phyloP scores from a whole-genome alignment of 2,113 vertebrate genomes.

The Semnopithecus entellus region DNA sequence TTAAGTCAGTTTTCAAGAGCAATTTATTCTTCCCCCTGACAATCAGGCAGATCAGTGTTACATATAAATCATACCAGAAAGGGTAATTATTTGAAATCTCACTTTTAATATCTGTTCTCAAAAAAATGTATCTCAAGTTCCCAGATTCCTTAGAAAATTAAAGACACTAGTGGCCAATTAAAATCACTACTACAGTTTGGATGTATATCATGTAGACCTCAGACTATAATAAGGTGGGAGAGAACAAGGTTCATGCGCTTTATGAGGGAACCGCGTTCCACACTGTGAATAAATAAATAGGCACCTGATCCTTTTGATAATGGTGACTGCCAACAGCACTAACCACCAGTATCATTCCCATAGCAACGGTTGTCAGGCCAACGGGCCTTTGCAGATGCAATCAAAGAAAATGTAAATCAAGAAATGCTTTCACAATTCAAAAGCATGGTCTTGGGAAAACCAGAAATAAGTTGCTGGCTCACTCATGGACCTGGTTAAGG shows the following conservation, averaged over 20 bases:
- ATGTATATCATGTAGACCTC: neutral
- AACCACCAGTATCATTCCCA: constrained; percentile 43
- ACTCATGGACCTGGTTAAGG: neutral
- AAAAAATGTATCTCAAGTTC: constrained; percentile 21
- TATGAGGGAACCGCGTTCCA: neutral
- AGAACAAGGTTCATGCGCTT: neutral
- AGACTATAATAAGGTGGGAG: neutral
- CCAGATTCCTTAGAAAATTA: constrained; percentile 32
- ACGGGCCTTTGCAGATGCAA: constrained; percentile 12
- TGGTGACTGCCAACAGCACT: neutral
- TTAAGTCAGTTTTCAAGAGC: neutral
- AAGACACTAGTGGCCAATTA: neutral
- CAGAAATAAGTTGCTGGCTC: constrained; percentile 13
- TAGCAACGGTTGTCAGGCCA: constrained; percentile 20
- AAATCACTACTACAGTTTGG: neutral
- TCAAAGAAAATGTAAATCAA: constrained; percentile 21
- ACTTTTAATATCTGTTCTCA: constrained; percentile 34
- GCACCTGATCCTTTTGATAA: constrained; percentile 33
- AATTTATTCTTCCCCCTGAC: neutral
- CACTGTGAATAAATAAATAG: neutral
- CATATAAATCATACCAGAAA: neutral
- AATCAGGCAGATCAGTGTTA: neutral
- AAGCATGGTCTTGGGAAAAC: constrained; percentile 37
- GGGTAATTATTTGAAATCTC: constrained; percentile 6
- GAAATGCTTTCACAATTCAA: constrained; percentile 28